These are phyloP conservation scores for Nezara viridula DNA, from an alignment of 2,888 invertebrate species.

Conservation along the genomic window DNA sequence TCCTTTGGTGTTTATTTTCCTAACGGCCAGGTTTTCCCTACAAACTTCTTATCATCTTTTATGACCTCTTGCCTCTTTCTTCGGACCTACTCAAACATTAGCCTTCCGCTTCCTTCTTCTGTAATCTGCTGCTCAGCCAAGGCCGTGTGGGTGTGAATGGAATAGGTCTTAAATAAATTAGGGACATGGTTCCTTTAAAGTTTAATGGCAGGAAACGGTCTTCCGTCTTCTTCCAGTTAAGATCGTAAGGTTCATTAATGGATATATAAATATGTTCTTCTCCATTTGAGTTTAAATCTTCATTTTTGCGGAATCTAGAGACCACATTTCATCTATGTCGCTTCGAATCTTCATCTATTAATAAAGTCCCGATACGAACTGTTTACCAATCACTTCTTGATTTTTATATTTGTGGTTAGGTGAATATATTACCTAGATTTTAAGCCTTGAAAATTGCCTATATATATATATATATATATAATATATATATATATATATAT, in stretches of 20 bases:
- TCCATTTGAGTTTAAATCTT: not conserved
- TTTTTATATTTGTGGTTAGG: not conserved
- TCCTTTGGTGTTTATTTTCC: slow-evolving; percentile 25
- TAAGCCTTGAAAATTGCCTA: not conserved
- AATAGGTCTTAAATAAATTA: not conserved
- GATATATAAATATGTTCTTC: too few species aligned
- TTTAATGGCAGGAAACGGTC: not conserved
- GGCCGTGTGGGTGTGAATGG: slow-evolving; percentile 22
- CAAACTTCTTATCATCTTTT: slow-evolving; percentile 44
- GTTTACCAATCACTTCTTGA: not conserved
- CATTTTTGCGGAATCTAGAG: too few species aligned
- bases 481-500: too few species aligned
- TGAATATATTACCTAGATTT: not conserved
- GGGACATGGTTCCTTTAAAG: not conserved
- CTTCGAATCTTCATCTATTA: too few species aligned
- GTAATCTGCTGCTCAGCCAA: slow-evolving; percentile 12
- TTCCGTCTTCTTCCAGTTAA: not conserved
- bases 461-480: too few species aligned
- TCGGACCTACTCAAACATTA: slow-evolving; percentile 33
- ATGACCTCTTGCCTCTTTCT: not conserved
- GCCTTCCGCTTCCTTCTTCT: slow-evolving; percentile 37
- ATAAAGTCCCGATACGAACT: not conserved
- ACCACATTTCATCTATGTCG: too few species aligned
- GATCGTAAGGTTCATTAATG: too few species aligned
- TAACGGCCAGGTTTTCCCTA: slow-evolving; percentile 43